These are phyloP conservation scores for Sander vitreus DNA, from an alignment of 2,113 vertebrate genomes.

Conservation along the genomic window DNA sequence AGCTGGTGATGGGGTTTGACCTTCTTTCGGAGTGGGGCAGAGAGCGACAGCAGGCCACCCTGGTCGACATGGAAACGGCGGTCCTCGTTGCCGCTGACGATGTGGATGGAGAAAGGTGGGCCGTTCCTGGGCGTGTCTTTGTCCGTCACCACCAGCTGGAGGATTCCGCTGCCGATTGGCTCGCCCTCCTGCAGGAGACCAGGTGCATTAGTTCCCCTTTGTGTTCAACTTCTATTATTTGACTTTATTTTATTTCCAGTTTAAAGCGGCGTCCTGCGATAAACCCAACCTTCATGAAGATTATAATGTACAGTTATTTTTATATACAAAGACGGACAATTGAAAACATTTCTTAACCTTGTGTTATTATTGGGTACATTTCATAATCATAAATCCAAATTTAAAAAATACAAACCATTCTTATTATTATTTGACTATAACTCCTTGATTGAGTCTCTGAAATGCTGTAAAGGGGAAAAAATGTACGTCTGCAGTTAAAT, in stretches of 20 bases:
- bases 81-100: constrained; percentile 90
- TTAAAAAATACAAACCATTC: no score
- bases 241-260: neutral
- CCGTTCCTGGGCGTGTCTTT: constrained; percentile 93
- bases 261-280: no score
- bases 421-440: no score
- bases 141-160: constrained; percentile 92
- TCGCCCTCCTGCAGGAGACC: constrained; percentile 88
- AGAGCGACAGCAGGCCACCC: constrained; percentile 90
- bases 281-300: no score
- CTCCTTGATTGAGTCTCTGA: no score
- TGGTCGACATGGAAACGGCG: constrained; percentile 90
- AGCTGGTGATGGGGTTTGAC: constrained; percentile 87
- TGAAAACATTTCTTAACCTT: no score
- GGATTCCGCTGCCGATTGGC: constrained; percentile 87
- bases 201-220: neutral
- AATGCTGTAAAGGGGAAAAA: no score
- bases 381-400: no score
- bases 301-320: neutral
- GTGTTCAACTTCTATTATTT: neutral
- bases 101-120: constrained; percentile 91
- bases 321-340: no score
- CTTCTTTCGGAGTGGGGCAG: constrained; percentile 84
- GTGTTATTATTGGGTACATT: no score
- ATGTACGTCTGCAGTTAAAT: no score